Evolutionary conservation across 2,113 vertebrate species (phyloP).

Genomic region (Lepisosteus osseus): DNA sequence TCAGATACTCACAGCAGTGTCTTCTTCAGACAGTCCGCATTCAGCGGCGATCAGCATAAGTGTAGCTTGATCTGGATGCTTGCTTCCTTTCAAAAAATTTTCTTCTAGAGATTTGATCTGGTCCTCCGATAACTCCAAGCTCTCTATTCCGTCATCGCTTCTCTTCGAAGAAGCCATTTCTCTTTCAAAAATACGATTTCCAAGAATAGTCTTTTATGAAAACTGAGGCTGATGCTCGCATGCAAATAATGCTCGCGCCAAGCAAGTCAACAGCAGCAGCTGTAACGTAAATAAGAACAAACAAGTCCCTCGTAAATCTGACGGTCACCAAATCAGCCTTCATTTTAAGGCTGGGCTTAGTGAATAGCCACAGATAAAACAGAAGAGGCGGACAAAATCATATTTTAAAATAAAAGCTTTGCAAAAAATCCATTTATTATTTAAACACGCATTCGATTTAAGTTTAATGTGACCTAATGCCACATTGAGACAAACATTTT

Average conservation of each 20-base stretch:
- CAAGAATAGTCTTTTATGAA: background rate
- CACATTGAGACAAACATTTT: no score
- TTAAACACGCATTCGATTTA: no score
- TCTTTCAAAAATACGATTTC: background rate
- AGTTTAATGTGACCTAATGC: no score
- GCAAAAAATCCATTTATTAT: no score
- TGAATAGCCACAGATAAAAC: background rate
- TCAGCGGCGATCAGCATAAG: constrained; percentile 68
- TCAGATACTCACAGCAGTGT: constrained; percentile 50
- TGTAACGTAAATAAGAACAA: constrained; percentile 6
- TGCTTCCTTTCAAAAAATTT: constrained; percentile 51
- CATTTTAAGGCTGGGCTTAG: background rate
- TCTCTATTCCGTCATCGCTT: constrained; percentile 19
- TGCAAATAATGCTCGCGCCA: constrained; percentile 17
- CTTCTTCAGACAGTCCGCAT: constrained; percentile 57
- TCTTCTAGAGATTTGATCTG: constrained; percentile 63
- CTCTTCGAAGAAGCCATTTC: constrained; percentile 36
- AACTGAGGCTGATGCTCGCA: background rate
- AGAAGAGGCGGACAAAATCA: no score
- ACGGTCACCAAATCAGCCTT: background rate
- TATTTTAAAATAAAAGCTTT: no score
- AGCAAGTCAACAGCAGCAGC: constrained; percentile 3
- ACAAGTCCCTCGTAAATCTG: background rate
- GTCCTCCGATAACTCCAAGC: constrained; percentile 50
- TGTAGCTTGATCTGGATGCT: constrained; percentile 50